Conservation (phyloP, 2,888 invertebrate genomes). For the Oligia fasciuncula region DNA sequence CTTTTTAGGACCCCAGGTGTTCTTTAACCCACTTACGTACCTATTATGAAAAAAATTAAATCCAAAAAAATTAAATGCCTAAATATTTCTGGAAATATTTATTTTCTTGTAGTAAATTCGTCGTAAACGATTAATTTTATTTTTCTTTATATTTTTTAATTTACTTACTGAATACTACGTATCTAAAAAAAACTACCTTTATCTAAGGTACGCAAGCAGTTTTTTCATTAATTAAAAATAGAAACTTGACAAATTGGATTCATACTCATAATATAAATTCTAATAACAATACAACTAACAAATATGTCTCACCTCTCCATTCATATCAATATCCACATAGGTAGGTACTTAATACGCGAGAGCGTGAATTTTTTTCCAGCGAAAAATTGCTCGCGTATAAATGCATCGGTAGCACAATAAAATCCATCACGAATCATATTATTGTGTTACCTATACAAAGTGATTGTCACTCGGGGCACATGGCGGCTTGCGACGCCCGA, state of each 20-base stretch:
- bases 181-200: background rate
- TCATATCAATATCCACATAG: constrained; percentile 53
- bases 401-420: constrained; percentile 88
- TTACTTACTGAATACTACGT: background rate
- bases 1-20: too few relatives aligned
- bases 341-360: constrained; percentile 42
- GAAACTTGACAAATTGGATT: background rate
- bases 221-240: background rate
- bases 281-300: background rate
- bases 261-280: background rate
- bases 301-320: constrained; percentile 17
- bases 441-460: constrained; percentile 90
- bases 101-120: background rate
- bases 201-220: background rate
- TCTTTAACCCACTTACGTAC: background rate
- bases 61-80: background rate
- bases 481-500: constrained; percentile 81
- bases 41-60: background rate
- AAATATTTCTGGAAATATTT: background rate
- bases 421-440: constrained; percentile 90
- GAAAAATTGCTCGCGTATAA: constrained; percentile 82
- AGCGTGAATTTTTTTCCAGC: constrained; percentile 64
- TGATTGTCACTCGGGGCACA: constrained; percentile 89
- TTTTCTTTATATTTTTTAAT: background rate
- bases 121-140: background rate